Evolutionary conservation across 2,113 vertebrate genomes (phyloP), one percentile per base, ranked within the genome.

Genomic region (Orcinus orca): DNA sequence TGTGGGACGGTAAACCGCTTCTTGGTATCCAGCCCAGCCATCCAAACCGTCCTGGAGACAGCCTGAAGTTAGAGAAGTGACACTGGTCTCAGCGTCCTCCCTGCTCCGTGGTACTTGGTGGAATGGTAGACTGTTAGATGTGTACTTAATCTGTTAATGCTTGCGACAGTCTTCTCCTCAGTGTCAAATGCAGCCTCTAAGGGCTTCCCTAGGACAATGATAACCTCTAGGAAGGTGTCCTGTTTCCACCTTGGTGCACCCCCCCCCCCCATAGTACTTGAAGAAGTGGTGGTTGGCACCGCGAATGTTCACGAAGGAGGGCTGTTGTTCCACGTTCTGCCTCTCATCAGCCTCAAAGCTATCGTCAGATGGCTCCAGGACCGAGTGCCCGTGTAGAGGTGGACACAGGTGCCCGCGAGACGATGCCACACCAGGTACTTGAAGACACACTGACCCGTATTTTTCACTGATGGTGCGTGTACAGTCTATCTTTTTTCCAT

Each of bases 1-100:
- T 97, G 97, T 98, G 97, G 97, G 97, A 97, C 25, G 97, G 97
- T 98, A 98, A 98, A 97, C 97, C 96, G 97, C 95, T 98, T 98
- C 97, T 98, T 98, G 97, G 97, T 98, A 98, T 97, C 97, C 96
- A 95, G 97, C 97, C 97, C 97, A 97, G 84, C 97, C 97, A 4
- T 95, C 97, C 36, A 33, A 86, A 92, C 26, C 86, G 3, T 1
- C 77, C 62, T 1, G 62, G 76, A 87, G 82, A 31, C 44, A 85
- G 58, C 94, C 70, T 13, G 79, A 76, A 93, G 89, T 25, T 0
- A 3, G n/a, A 71, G 91, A 89, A 89, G 53, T 90, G 11, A 9
- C 44, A 0, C 44, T 7, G 62, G 44, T 1, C 68, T 55, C 68
- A 0, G 41, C 47, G 3, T 6, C 70, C 58, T 29, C 33, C 47